phyloP scores from a whole-genome alignment of 2,888 invertebrate species.

The Oeneis ivallda region DNA sequence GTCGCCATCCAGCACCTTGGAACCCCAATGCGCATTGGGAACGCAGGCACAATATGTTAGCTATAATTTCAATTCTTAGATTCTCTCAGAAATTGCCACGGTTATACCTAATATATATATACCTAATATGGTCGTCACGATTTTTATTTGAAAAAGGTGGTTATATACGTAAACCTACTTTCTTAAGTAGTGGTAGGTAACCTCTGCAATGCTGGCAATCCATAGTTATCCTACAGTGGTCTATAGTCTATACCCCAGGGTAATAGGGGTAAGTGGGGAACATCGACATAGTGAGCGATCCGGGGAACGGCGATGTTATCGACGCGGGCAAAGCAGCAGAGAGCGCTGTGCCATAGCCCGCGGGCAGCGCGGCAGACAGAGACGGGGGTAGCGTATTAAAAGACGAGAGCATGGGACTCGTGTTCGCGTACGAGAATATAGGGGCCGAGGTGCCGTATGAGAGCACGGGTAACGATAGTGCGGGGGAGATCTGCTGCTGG shows the following conservation, averaged over 20 bases:
- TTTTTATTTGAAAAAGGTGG: background rate
- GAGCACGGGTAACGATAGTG: conserved; percentile 71
- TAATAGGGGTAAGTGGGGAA: conserved; percentile 71
- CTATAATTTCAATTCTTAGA: too few relatives aligned
- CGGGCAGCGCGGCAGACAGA: conserved; percentile 55
- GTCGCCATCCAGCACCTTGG: too few relatives aligned
- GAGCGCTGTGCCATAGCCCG: conserved; percentile 61
- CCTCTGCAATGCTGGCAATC: too few relatives aligned
- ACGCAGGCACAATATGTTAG: too few relatives aligned
- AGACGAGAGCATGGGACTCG: conserved; percentile 62
- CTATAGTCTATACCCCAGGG: conserved; percentile 54
- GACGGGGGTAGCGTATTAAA: conserved; percentile 54
- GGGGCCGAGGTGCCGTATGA: conserved; percentile 77
- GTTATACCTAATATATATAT: too few relatives aligned
- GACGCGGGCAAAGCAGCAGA: conserved; percentile 59
- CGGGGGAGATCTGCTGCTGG: conserved; percentile 63
- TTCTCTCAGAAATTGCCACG: too few relatives aligned
- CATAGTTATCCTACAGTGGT: background rate
- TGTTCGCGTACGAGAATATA: conserved; percentile 72
- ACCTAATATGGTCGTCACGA: background rate
- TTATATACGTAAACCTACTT: background rate
- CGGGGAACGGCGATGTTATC: conserved; percentile 58
- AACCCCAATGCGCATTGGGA: too few relatives aligned
- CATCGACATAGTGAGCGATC: conserved; percentile 52
- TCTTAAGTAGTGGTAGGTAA: background rate